A percentile compares a stretch with the other conserved stretches of the same genome.
Evolutionary conservation across 2,113 vertebrate species (phyloP).

Genomic region (Lichenostomus cassidix): DNA sequence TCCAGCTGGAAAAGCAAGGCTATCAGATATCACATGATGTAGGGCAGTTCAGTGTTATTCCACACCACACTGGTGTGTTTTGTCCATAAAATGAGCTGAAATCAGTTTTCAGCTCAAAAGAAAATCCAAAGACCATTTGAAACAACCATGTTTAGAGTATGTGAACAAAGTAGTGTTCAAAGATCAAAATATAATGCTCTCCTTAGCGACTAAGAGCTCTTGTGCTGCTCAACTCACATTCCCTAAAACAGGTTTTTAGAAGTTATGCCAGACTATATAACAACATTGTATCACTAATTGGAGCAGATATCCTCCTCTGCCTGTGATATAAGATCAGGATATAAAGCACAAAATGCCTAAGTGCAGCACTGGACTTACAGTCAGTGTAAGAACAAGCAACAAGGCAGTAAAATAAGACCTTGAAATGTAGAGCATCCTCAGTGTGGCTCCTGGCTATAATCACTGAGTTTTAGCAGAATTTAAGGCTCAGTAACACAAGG

Average conservation of each 20-base stretch:
- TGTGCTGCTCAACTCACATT: background rate
- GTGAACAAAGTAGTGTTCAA: background rate
- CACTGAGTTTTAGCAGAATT: background rate
- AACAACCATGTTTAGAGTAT: background rate
- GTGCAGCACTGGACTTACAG: background rate
- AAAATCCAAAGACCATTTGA: background rate
- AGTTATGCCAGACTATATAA: background rate
- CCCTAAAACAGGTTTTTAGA: background rate
- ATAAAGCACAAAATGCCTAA: fast-evolving
- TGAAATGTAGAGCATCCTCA: background rate
- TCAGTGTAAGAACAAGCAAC: background rate
- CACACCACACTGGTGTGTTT: background rate
- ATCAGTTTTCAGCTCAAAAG: background rate
- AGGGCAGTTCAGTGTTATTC: background rate
- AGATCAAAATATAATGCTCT: background rate
- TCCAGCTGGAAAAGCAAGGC: background rate
- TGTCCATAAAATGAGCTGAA: background rate
- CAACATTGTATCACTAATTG: background rate
- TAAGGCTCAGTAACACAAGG: background rate
- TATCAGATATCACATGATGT: background rate
- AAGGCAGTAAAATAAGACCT: background rate
- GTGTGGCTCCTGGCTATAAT: background rate
- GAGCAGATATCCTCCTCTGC: background rate
- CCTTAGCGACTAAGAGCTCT: background rate
- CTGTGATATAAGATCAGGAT: fast-evolving